These are phyloP conservation scores for Conistra vaccinii DNA, from an alignment of 2,888 invertebrate species.

Conservation along the genomic window DNA sequence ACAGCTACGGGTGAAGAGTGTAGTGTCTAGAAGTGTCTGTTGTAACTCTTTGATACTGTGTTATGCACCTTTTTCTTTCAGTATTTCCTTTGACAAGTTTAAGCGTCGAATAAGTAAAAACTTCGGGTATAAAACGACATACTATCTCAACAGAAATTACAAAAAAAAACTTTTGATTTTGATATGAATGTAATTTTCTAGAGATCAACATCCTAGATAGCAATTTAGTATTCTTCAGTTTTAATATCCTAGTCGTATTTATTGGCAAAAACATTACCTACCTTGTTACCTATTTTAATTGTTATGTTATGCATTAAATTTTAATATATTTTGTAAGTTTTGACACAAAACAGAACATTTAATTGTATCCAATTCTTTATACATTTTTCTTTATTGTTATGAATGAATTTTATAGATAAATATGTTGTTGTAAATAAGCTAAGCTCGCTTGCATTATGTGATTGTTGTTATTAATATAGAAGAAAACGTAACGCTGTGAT, in stretches of 20 bases:
- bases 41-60: slow-evolving; percentile 18
- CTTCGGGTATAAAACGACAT: slow-evolving; percentile 48
- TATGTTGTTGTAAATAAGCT: slow-evolving; percentile 87
- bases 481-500: slow-evolving; percentile 77
- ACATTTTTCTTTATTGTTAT: slow-evolving; percentile 76
- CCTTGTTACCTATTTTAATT: slow-evolving; percentile 69
- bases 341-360: slow-evolving; percentile 67
- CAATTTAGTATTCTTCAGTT: slow-evolving; percentile 69
- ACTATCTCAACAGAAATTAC: slow-evolving; percentile 54
- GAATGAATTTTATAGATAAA: slow-evolving; percentile 76
- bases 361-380: slow-evolving; percentile 69
- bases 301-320: slow-evolving; percentile 69
- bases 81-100: not conserved
- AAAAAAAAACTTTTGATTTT: slow-evolving; percentile 41
- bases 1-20: slow-evolving; percentile 52
- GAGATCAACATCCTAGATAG: slow-evolving; percentile 79
- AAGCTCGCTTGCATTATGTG: slow-evolving; percentile 89
- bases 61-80: slow-evolving; percentile 30
- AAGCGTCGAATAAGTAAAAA: not conserved
- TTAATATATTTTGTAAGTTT: slow-evolving; percentile 68
- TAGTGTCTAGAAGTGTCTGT: slow-evolving; percentile 44
- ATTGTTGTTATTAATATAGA: slow-evolving; percentile 88
- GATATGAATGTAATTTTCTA: slow-evolving; percentile 67
- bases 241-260: slow-evolving; percentile 77
- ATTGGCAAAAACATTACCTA: slow-evolving; percentile 88